Evolutionary conservation across 2,797 vertebrate species (phyloP).

Genomic region (Glossophaga mutica): DNA sequence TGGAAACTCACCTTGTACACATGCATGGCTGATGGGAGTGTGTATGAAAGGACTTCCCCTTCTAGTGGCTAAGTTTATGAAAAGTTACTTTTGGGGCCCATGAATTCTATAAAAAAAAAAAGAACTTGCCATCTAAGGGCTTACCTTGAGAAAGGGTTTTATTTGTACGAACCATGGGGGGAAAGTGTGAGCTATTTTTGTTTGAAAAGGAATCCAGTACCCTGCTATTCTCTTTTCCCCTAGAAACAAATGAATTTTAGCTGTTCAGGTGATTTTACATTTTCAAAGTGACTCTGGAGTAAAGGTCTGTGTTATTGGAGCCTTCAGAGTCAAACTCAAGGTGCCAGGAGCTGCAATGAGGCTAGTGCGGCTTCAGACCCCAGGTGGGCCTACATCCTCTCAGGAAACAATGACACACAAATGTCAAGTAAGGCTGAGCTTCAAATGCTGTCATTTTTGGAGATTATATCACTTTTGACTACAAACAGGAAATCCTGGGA

Average conservation of each 20-base stretch:
- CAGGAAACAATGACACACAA: background rate
- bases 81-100: background rate
- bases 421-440: background rate
- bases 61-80: background rate
- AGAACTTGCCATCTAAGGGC: background rate
- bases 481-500: background rate
- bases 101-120: background rate
- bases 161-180: background rate
- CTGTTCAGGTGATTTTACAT: background rate
- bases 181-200: conserved; percentile 27
- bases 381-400: background rate
- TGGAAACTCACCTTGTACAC: background rate
- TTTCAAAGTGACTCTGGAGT: background rate
- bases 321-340: background rate
- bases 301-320: background rate
- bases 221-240: background rate
- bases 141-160: conserved; percentile 40
- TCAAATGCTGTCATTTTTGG: background rate
- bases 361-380: background rate
- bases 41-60: background rate
- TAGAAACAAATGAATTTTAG: background rate
- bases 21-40: fast-evolving
- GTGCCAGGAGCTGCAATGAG: fast-evolving
- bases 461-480: background rate
- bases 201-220: conserved; percentile 11